These are phyloP conservation scores for Bradypus variegatus DNA, from an alignment of 2,797 vertebrate genomes.

Conservation along the genomic window DNA sequence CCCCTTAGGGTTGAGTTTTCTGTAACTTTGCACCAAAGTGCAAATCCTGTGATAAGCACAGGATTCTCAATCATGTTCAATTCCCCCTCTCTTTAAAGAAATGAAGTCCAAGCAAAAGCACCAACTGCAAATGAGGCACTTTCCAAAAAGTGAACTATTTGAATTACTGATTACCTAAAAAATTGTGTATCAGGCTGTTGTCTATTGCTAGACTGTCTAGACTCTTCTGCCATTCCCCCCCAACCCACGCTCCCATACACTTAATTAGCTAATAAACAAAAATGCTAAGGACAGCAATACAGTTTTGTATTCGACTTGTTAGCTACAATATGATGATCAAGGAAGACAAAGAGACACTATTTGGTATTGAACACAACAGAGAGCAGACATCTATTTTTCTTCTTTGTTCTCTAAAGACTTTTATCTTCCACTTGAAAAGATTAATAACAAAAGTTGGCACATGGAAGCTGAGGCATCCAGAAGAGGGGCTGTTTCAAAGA, in stretches of 20 bases:
- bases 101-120: conserved; percentile 13
- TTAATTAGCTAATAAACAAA: neutral
- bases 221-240: neutral
- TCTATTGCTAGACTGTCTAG: neutral
- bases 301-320: neutral
- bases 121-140: neutral
- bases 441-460: conserved; percentile 11
- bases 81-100: neutral
- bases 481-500: neutral
- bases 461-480: neutral
- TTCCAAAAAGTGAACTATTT: neutral
- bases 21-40: neutral
- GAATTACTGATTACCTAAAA: neutral
- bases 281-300: neutral
- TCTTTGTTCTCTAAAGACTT: neutral
- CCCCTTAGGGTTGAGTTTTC: neutral
- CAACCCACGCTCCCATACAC: neutral
- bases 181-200: neutral
- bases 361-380: neutral
- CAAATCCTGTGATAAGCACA: neutral
- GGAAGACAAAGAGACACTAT: neutral
- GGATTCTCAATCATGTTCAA: neutral
- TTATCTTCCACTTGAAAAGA: conserved; percentile 7
- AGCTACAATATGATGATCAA: neutral
- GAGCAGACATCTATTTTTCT: neutral